phyloP scores from a whole-genome alignment of 2,888 invertebrate genomes.

The Sminthurinus aureus region DNA sequence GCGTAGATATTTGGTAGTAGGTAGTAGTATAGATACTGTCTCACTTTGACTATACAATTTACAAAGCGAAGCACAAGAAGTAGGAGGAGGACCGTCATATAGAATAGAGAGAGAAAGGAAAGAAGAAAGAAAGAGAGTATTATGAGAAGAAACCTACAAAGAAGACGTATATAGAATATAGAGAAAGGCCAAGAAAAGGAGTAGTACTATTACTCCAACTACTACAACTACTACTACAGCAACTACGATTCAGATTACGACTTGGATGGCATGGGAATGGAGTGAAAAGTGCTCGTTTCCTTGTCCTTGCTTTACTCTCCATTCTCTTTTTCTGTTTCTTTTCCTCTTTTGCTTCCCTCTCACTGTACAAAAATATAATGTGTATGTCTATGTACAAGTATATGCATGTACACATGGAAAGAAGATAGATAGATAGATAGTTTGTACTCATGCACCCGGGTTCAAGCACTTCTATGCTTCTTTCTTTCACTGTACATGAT shows the following conservation, averaged over 20 bases:
- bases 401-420: too few species aligned
- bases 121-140: background rate
- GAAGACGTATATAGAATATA: background rate
- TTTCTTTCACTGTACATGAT: background rate
- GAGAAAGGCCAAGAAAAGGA: background rate
- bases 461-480: background rate
- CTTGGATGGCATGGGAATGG: conserved; percentile 14
- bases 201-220: background rate
- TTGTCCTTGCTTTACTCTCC: background rate
- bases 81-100: background rate
- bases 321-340: background rate
- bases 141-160: too few species aligned
- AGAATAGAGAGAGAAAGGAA: background rate
- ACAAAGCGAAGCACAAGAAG: background rate
- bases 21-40: too few species aligned
- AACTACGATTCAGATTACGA: conserved; percentile 1
- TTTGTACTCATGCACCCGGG: background rate
- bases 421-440: background rate
- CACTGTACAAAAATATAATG: too few species aligned
- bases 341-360: background rate
- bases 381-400: too few species aligned
- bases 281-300: conserved; percentile 24
- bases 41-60: too few species aligned
- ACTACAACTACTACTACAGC: background rate
- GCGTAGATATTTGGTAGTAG: background rate